Base-by-base conservation (phyloP, 2,888 invertebrate genomes). In the Ophraella communa region DNA sequence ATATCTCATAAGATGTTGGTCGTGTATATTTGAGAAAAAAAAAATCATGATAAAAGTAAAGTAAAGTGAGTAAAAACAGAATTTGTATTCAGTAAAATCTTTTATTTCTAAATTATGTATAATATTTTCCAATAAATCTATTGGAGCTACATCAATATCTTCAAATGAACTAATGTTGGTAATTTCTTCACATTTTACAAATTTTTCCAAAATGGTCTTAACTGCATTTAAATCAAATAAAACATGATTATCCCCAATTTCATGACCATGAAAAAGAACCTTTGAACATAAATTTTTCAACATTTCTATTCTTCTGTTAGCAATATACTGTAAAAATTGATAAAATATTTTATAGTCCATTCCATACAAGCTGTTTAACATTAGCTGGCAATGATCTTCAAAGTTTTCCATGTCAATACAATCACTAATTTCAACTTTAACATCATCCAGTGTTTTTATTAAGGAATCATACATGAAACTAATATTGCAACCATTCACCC, bases 401-500 rank as follows among this genome's bases (percentile, higher is more conserved):
- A 91, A 96, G 66, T 87, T 86, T 3, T 89, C 88, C 86, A 91
- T 91, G 62, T 87, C 87, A 70, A 82, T 86, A 73, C 93, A 93
- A 78, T 96, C 94, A 23, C 85, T 82, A 63, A 97, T 92, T 84
- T 96, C 95, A 68, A 85, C 84, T 82, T 91, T 87, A 2, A 96
- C 93, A 57, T 87, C 87, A 33, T 78, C 58, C 64, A 95, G 84
- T 75, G 87, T 88, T 24, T 82, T 80, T 67, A 85, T 83, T 51
- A 98, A 81, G 51, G 89, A 87, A 1, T 82, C 74, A 92, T 93
- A 95, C 74, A 94, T 88, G 45, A 83, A 81, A 62, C 85, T 80
- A 67, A 96, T 85, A 79, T 97, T 98, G 76, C 93, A 92, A 0
- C 90, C 94, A 85, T 98, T 98, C 63, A 97, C 87, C 94, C 97